Percentiles rank a stretch among this genome's conserved stretches.
These are phyloP conservation scores for Cistogaster globosa DNA, from an alignment of 2,888 invertebrate genomes.

Conservation along the genomic window DNA sequence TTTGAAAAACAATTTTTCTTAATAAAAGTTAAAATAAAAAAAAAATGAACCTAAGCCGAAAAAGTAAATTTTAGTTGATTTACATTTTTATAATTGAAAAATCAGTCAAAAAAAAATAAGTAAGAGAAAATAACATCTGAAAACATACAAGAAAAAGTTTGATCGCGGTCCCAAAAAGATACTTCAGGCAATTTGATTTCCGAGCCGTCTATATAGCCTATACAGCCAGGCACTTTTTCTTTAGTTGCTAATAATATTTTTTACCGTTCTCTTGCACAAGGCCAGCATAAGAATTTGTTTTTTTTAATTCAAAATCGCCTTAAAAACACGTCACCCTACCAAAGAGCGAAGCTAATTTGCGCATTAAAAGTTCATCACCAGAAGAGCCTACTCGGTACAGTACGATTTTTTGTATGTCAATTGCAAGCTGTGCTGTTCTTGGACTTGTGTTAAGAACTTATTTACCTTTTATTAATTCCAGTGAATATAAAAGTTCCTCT, in stretches of 20 bases:
- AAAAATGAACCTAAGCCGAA: too few relatives aligned
- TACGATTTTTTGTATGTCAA: slow-evolving; percentile 6
- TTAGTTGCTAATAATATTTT: slow-evolving; percentile 37
- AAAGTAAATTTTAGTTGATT: too few relatives aligned
- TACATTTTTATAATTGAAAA: too few relatives aligned
- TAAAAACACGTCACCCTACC: slow-evolving; percentile 52
- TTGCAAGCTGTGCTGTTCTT: too few relatives aligned
- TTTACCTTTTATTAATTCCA: too few relatives aligned
- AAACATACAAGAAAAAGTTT: slow-evolving; percentile 60
- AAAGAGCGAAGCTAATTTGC: slow-evolving; percentile 32
- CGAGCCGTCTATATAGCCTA: slow-evolving; percentile 60
- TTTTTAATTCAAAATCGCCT: slow-evolving; percentile 41
- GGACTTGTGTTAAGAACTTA: too few relatives aligned
- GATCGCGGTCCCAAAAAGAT: slow-evolving; percentile 24
- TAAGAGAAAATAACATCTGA: too few relatives aligned
- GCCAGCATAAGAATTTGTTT: slow-evolving; percentile 56
- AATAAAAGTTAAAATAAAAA: too few relatives aligned
- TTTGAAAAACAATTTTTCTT: too few relatives aligned
- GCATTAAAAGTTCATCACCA: neutral
- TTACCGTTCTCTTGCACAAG: slow-evolving; percentile 34
- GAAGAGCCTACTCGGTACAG: neutral
- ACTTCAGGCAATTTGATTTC: slow-evolving; percentile 64
- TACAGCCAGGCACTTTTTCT: slow-evolving; percentile 61
- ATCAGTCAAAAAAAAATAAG: too few relatives aligned
- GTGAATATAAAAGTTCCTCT: too few relatives aligned